Evolutionary conservation across 2,797 vertebrate species (phyloP).

Genomic region (Scolopax rusticola): DNA sequence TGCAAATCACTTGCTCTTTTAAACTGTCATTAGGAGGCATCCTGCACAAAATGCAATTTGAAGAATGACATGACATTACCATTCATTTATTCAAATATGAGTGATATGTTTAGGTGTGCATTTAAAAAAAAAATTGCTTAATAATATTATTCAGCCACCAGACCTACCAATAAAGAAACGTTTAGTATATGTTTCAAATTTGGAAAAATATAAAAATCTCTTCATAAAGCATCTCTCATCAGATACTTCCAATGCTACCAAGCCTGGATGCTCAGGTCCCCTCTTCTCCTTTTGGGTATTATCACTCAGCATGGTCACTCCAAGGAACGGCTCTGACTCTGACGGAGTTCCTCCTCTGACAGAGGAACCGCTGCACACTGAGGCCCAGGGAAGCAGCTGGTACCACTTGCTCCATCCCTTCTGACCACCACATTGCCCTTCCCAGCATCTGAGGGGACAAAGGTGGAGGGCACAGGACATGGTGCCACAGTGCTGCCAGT

Average conservation of each 20-base stretch:
- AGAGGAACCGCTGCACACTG: neutral
- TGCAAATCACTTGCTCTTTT: slow-evolving; percentile 50
- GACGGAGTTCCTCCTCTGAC: no score
- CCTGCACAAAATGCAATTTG: slow-evolving; percentile 30
- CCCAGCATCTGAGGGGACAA: neutral
- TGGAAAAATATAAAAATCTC: neutral
- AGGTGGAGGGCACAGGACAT: fast-evolving
- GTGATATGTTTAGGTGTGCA: neutral
- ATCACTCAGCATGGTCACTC: neutral
- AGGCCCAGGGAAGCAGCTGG: neutral
- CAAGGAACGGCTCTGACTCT: neutral
- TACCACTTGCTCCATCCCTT: neutral
- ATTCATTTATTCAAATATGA: slow-evolving; percentile 30
- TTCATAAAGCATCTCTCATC: neutral
- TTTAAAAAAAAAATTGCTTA: neutral
- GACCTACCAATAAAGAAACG: neutral
- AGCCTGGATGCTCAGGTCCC: neutral
- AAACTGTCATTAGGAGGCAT: slow-evolving; percentile 53
- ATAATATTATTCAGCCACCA: neutral
- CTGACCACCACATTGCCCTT: neutral
- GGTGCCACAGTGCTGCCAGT: neutral
- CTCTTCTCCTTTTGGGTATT: neutral
- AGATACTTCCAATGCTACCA: neutral
- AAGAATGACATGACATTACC: slow-evolving; percentile 17
- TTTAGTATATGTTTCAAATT: neutral